A percentile compares a stretch with the other conserved stretches of the same genome.
Conservation (phyloP, 1,140 invertebrate species). For the Philopotamus ludificatus region DNA sequence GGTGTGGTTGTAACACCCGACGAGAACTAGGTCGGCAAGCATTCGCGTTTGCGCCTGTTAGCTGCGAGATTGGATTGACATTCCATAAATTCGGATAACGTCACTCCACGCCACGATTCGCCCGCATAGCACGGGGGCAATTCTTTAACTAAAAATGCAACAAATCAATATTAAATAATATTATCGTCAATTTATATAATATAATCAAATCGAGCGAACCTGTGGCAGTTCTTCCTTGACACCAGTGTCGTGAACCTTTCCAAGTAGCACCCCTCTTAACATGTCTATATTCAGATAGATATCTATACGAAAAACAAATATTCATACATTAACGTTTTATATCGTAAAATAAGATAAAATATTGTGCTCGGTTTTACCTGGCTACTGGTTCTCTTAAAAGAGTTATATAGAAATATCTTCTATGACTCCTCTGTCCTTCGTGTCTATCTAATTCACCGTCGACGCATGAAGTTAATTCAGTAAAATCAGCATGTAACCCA, state of each 20-base stretch:
- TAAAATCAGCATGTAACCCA: constrained; percentile 98
- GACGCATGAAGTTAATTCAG: constrained; percentile 89
- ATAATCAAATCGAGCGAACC: constrained; percentile 48
- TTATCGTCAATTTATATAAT: background rate
- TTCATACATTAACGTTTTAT: no score
- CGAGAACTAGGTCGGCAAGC: constrained; percentile 90
- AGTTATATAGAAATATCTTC: constrained; percentile 95
- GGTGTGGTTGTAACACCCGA: constrained; percentile 92
- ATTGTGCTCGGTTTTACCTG: constrained; percentile 49
- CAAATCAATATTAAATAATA: constrained; percentile 4
- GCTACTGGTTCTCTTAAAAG: constrained; percentile 89
- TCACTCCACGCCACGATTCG: constrained; percentile 64
- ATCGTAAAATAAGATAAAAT: background rate
- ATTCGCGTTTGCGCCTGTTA: constrained; percentile 97
- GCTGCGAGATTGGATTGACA: constrained; percentile 92
- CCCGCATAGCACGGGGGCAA: constrained; percentile 74
- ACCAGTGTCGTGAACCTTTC: constrained; percentile 85
- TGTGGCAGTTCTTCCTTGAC: constrained; percentile 77
- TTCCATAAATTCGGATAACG: constrained; percentile 80
- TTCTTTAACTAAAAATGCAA: constrained; percentile 58
- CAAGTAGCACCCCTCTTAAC: constrained; percentile 98
- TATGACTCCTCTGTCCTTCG: constrained; percentile 75
- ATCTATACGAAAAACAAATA: constrained; percentile 57
- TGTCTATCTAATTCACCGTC: constrained; percentile 83
- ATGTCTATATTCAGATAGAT: constrained; percentile 92